Evolutionary conservation across 2,888 invertebrate species (phyloP), one percentile per base, ranked within the genome.

Genomic region (Phyllotreta striolata): DNA sequence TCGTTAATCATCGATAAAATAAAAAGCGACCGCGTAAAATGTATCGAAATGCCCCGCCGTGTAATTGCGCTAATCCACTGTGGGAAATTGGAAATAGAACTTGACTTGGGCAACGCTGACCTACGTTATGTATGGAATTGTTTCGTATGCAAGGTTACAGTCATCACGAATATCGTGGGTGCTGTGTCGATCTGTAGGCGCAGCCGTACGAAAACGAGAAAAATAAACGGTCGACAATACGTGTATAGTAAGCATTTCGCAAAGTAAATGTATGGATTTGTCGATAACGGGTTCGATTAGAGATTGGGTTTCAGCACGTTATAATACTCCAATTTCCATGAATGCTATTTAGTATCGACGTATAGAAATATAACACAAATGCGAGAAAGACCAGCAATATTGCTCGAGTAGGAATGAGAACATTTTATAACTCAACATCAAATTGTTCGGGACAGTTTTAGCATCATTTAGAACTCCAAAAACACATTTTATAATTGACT

Each of bases 91-190:
- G 47, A 47, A n/a, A 47, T n/a, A 24, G 37, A 52, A 38, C 9
- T 9, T 10, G 10, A 54, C 12, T 8, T 13, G 40, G 55, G 47
- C 60, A 52, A 49, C 60, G 13, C 24, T 43, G 52, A 52, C 52
- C 10, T 60, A 34, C 13, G 61, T 62, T 49, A 67, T 67, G 67
- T 24, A 24, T 69, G 63, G 62, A 66, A 66, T 64, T 62, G 64
- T 66, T 56, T 58, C 49, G 63, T 63, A 62, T 57, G 66, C 67
- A 70, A 70, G 69, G 69, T 67, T 67, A 67, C 64, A 66, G 59
- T 46, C 67, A 66, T 70, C 69, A 70, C 69, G 67, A 70, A 54
- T 63, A 47, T 66, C 69, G 69, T 70, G 69, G 69, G 69, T 66
- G 64, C 64, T 55, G 44, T 66, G 64, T 63, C 49, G 58, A 63